A percentile compares a stretch with the other conserved stretches of the same genome.
Conservation (phyloP, 2,113 vertebrate species). For the Otolemur garnettii region DNA sequence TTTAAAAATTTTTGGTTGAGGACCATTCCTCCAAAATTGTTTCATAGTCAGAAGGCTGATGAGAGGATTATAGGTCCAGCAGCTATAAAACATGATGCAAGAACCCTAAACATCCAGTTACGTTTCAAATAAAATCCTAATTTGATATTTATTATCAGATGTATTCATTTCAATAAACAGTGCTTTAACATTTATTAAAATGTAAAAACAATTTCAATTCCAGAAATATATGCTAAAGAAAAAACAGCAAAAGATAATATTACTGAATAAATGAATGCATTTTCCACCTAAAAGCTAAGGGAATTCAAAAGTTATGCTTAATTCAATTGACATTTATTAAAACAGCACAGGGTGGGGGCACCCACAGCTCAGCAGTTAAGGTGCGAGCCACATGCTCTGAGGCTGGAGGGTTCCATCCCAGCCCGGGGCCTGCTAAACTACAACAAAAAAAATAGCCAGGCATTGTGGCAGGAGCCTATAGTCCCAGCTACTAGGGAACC, state of each 20-base stretch:
- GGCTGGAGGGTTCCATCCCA: too few species aligned
- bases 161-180: slow-evolving; percentile 40
- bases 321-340: slow-evolving; percentile 45
- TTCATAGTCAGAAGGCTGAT: slow-evolving; percentile 9
- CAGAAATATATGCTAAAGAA: slow-evolving; percentile 15
- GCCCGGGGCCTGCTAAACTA: too few species aligned
- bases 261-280: neutral
- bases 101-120: neutral
- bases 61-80: neutral
- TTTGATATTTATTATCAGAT: neutral
- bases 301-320: slow-evolving; percentile 36
- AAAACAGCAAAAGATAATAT: neutral
- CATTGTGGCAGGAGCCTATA: too few species aligned
- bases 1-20: slow-evolving; percentile 6
- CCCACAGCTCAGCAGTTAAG: too few species aligned
- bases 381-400: too few species aligned
- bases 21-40: slow-evolving; percentile 37
- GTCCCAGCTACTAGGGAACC: too few species aligned
- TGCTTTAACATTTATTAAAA: slow-evolving; percentile 34
- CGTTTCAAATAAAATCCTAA: slow-evolving; percentile 55
- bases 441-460: too few species aligned
- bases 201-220: neutral
- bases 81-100: neutral
- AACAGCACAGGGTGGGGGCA: neutral
- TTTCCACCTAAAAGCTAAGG: slow-evolving; percentile 48